These are phyloP conservation scores for Garra rufa DNA, from an alignment of 2,113 vertebrate genomes.

Conservation along the genomic window DNA sequence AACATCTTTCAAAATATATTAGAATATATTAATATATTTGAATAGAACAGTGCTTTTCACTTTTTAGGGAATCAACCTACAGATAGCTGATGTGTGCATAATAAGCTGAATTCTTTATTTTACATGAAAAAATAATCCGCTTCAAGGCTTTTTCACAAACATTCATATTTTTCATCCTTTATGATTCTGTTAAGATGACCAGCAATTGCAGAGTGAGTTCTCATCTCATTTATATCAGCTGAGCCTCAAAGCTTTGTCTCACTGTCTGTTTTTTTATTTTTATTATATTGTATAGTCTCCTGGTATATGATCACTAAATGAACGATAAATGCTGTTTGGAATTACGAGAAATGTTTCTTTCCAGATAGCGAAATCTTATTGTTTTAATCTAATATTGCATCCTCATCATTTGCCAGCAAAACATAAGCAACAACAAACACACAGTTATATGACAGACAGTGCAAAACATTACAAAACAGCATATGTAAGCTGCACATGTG, in stretches of 20 bases:
- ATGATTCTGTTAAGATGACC: background rate
- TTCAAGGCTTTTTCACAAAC: background rate
- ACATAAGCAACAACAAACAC: background rate
- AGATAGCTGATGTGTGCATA: background rate
- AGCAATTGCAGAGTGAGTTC: background rate
- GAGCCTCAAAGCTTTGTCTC: background rate
- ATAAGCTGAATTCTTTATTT: background rate
- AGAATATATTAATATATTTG: too few relatives aligned
- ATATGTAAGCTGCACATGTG: background rate
- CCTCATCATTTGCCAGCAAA: background rate
- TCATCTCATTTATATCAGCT: background rate
- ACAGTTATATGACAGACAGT: background rate
- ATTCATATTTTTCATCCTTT: background rate
- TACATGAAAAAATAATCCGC: background rate
- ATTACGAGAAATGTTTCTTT: conserved; percentile 16
- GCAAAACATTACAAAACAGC: background rate
- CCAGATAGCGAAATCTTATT: background rate
- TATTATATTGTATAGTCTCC: background rate
- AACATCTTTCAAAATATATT: background rate
- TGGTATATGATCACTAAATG: background rate
- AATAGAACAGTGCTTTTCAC: background rate
- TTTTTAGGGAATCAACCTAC: background rate
- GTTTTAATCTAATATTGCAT: conserved; percentile 3
- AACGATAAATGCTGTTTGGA: background rate
- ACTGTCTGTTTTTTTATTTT: background rate